A percentile compares a stretch with the other conserved stretches of the same genome.
phyloP scores from a whole-genome alignment of 2,113 vertebrate genomes.

The Notiomystis cincta region DNA sequence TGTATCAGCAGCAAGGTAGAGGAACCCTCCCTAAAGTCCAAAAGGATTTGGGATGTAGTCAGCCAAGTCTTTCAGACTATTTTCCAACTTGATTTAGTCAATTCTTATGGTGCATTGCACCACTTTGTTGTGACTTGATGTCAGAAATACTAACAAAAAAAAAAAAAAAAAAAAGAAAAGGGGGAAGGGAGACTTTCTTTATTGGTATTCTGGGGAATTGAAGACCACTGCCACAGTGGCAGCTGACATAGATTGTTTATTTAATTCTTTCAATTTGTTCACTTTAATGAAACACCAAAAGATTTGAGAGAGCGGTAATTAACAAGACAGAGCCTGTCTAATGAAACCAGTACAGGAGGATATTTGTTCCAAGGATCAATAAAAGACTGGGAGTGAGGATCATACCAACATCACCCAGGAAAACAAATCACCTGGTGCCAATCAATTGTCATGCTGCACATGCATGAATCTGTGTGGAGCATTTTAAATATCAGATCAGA shows the following conservation, averaged over 20 bases:
- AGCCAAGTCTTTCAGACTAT: constrained; percentile 48
- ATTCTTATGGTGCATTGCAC: constrained; percentile 26
- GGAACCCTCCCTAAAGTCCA: constrained; percentile 42
- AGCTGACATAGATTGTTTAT: constrained; percentile 73
- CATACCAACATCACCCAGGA: constrained; percentile 71
- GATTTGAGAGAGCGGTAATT: constrained; percentile 88
- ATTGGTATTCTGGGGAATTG: constrained; percentile 45
- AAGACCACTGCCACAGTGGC: background rate
- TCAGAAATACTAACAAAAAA: background rate
- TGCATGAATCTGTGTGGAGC: constrained; percentile 29
- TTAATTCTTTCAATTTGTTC: constrained; percentile 90
- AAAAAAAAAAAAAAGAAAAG: background rate
- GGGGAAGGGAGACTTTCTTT: background rate
- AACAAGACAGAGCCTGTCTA: constrained; percentile 79
- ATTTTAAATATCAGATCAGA: constrained; percentile 48
- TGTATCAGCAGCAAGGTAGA: constrained; percentile 2
- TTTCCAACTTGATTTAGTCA: constrained; percentile 50
- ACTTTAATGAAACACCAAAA: constrained; percentile 87
- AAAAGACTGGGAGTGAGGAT: constrained; percentile 73
- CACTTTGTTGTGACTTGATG: constrained; percentile 14
- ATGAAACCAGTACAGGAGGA: constrained; percentile 81
- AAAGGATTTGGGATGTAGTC: constrained; percentile 49
- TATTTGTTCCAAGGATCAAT: constrained; percentile 82
- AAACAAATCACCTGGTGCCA: constrained; percentile 76
- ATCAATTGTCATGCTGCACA: constrained; percentile 73